Evolutionary conservation across 2,113 vertebrate species (phyloP), one percentile per base, ranked within the genome.

Genomic region (Dasypus novemcinctus): DNA sequence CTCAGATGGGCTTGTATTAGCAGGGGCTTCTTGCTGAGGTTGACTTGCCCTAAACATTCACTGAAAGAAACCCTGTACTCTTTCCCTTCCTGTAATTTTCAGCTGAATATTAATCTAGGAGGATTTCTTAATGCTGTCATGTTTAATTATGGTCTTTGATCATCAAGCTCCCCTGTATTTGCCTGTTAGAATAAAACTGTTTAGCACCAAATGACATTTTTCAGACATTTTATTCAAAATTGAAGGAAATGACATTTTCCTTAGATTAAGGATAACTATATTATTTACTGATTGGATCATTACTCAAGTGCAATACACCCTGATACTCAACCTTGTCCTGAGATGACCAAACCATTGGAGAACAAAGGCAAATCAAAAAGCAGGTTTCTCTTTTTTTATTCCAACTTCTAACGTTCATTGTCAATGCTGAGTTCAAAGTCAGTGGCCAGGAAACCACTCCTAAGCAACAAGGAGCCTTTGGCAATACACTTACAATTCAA

Each of bases 181-280:
- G 66, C 33, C 52, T 23, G 84, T 72, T 69, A 69, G 52, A 71
- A 46, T 71, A 84, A 92, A 94, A 63, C 87, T 31, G 1, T 85
- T 75, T 87, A 71, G 46, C 41, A 88, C 41, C n/a, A 78, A 78
- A 79, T 81, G 74, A 81, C 46, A 25, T 61, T 78, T 75, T 90
- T 64, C 63, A 82, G 68, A 43, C n/a, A 43, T 54, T 88, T 95
- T 94, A 91, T 63, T 91, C 25, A 74, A 87, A 85, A 89, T 57
- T 66, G 57, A 18, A 85, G n/a, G 14, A 52, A 38, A 33, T 72
- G 43, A 69, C 61, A 46, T 31, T 23, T 90, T 64, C 6, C 59
- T 63, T 83, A 78, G 54, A 38, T n/a, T 87, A 46, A 69, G 17
- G 66, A 17, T 41, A 38, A 84, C 69, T 46, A 0, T 69, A 20